Conservation (phyloP, 1,140 invertebrate species). For the Rhyzopertha dominica region DNA sequence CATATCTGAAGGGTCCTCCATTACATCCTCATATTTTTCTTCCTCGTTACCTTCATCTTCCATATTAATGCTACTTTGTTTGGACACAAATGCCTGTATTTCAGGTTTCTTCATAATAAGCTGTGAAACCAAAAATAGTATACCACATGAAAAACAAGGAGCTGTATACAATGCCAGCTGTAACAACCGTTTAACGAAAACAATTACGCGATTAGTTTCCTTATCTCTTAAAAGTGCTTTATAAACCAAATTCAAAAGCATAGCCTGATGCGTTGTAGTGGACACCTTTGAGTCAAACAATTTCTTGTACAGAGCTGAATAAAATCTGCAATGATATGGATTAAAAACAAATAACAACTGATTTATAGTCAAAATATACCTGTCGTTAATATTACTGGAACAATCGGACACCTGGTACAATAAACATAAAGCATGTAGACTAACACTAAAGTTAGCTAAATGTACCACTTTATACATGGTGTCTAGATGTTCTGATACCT, state of each 20-base stretch:
- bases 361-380: slow-evolving; percentile 44
- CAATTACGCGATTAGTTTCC: slow-evolving; percentile 63
- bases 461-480: slow-evolving; percentile 89
- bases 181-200: slow-evolving; percentile 86
- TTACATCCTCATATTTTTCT: slow-evolving; percentile 53
- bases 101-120: slow-evolving; percentile 45
- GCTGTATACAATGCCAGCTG: slow-evolving; percentile 60
- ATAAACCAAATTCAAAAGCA: slow-evolving; percentile 84
- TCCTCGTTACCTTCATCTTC: slow-evolving; percentile 41
- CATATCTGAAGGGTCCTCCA: no score
- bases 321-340: slow-evolving; percentile 63
- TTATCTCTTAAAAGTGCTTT: slow-evolving; percentile 78
- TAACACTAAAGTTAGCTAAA: slow-evolving; percentile 72
- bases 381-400: slow-evolving; percentile 51
- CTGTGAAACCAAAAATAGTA: slow-evolving; percentile 76
- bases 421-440: slow-evolving; percentile 81
- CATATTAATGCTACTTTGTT: slow-evolving; percentile 14
- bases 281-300: slow-evolving; percentile 72
- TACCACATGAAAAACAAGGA: slow-evolving; percentile 64
- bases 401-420: slow-evolving; percentile 75
- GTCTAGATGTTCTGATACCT: slow-evolving; percentile 66
- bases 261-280: slow-evolving; percentile 67
- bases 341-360: no score
- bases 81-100: slow-evolving; percentile 30
- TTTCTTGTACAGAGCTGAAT: slow-evolving; percentile 85